Evolutionary conservation across 2,888 invertebrate species (phyloP).

Genomic region (Conus canariensis): DNA sequence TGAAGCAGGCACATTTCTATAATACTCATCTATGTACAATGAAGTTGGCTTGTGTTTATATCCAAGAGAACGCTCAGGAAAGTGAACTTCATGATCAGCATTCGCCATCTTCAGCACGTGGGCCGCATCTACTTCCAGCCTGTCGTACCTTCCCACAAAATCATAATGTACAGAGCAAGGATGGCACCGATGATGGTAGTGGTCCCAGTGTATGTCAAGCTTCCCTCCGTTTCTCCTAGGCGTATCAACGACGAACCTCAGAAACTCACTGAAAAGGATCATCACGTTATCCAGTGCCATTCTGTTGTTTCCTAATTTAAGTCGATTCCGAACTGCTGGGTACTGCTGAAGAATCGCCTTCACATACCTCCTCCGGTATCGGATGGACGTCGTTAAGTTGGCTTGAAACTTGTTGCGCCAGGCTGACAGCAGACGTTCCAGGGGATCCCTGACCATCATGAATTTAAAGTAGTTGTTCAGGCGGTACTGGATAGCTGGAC

Average conservation of each 20-base stretch:
- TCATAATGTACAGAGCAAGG: constrained; percentile 93
- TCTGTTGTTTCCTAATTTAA: too few relatives aligned
- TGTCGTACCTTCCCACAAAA: constrained; percentile 93
- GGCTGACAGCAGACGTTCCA: constrained; percentile 93
- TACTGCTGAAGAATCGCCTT: background rate
- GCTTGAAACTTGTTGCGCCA: constrained; percentile 91
- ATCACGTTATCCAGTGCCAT: constrained; percentile 88
- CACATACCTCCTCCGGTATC: constrained; percentile 78
- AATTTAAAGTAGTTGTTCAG: constrained; percentile 90
- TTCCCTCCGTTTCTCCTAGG: constrained; percentile 63
- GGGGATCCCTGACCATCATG: constrained; percentile 92
- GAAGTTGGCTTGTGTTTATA: constrained; percentile 83
- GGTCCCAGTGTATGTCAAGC: constrained; percentile 93
- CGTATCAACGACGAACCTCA: constrained; percentile 86
- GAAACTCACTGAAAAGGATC: constrained; percentile 87
- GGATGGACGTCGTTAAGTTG: constrained; percentile 78
- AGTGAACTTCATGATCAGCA: constrained; percentile 59
- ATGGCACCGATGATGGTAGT: constrained; percentile 89
- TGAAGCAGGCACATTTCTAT: constrained; percentile 85
- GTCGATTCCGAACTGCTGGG: background rate
- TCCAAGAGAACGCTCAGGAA: constrained; percentile 73
- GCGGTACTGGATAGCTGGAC: constrained; percentile 83
- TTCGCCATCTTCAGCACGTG: constrained; percentile 68
- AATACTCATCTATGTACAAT: constrained; percentile 86
- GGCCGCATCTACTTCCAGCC: constrained; percentile 88